A percentile compares a stretch with the other conserved stretches of the same genome.
phyloP scores from a whole-genome alignment of 2,888 invertebrate genomes.

The Hemicrepidius hirtus region DNA sequence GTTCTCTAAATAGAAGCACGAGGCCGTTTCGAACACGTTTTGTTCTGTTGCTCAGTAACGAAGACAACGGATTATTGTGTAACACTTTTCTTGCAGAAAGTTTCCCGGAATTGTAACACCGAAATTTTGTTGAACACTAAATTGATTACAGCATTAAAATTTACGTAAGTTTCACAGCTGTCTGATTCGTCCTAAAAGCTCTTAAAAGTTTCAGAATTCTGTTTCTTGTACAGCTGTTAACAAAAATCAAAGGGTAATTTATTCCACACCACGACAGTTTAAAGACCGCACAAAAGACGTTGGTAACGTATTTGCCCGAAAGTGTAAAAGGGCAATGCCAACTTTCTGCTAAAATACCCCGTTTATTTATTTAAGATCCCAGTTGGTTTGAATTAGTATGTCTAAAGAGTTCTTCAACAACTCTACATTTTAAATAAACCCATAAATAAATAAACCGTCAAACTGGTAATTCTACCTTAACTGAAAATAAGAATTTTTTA shows the following conservation, averaged over 20 bases:
- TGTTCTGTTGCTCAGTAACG: constrained; percentile 33
- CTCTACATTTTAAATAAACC: not conserved
- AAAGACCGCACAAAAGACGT: constrained; percentile 15
- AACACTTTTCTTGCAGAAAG: constrained; percentile 29
- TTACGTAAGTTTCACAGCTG: constrained; percentile 28
- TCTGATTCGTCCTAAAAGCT: constrained; percentile 41
- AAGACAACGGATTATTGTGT: constrained; percentile 31
- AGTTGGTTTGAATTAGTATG: not conserved
- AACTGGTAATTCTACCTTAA: no score
- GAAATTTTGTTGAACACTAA: constrained; percentile 35
- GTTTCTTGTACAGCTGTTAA: constrained; percentile 39
- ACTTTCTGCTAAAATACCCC: constrained; percentile 3
- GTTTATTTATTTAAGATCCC: constrained; percentile 1
- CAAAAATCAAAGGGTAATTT: constrained; percentile 34
- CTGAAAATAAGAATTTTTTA: no score
- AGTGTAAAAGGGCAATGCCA: constrained; percentile 6
- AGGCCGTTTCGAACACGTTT: constrained; percentile 28
- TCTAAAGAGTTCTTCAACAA: not conserved
- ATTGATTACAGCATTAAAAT: constrained; percentile 43
- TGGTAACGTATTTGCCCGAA: constrained; percentile 11
- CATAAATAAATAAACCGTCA: no score
- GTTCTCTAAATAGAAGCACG: constrained; percentile 11
- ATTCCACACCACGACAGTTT: constrained; percentile 12
- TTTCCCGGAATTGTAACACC: constrained; percentile 32
- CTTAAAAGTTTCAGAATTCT: constrained; percentile 40